These are phyloP conservation scores for Crenichthys baileyi DNA, from an alignment of 2,797 vertebrate genomes.

Conservation along the genomic window DNA sequence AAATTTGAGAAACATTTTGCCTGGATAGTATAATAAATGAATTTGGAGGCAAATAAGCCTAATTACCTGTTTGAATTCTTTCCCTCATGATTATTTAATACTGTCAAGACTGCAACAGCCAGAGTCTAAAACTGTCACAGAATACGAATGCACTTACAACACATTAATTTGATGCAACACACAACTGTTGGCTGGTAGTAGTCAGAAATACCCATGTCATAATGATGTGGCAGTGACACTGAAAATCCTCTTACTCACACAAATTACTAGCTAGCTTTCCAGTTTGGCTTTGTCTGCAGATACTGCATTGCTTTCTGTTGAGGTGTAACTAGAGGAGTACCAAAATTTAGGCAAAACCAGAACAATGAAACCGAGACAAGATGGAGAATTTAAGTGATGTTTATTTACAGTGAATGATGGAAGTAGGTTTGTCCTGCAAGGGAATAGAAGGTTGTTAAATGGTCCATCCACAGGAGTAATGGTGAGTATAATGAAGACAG, in stretches of 20 bases:
- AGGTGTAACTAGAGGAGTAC: too few species aligned
- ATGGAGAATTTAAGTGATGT: too few species aligned
- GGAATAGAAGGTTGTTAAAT: too few species aligned
- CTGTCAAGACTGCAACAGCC: neutral
- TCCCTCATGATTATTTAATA: neutral
- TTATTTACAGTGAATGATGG: too few species aligned
- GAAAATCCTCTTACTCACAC: neutral
- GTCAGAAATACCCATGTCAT: neutral
- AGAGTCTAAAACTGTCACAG: neutral
- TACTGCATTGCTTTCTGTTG: neutral
- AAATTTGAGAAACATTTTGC: neutral
- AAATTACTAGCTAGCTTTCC: neutral
- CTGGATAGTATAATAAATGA: neutral
- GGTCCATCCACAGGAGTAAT: too few species aligned
- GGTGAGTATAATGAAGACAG: too few species aligned
- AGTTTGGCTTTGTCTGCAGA: neutral
- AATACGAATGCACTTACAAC: neutral
- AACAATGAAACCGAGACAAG: too few species aligned
- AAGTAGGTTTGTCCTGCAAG: too few species aligned
- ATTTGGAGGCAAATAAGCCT: neutral
- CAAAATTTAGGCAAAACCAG: too few species aligned
- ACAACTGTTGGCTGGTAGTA: slow-evolving; percentile 4
- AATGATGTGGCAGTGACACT: slow-evolving; percentile 3
- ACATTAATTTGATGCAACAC: slow-evolving; percentile 3
- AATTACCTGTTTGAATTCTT: neutral